Base-by-base conservation (phyloP, 2,888 invertebrate species). In the Parthenolecanium corni region DNA sequence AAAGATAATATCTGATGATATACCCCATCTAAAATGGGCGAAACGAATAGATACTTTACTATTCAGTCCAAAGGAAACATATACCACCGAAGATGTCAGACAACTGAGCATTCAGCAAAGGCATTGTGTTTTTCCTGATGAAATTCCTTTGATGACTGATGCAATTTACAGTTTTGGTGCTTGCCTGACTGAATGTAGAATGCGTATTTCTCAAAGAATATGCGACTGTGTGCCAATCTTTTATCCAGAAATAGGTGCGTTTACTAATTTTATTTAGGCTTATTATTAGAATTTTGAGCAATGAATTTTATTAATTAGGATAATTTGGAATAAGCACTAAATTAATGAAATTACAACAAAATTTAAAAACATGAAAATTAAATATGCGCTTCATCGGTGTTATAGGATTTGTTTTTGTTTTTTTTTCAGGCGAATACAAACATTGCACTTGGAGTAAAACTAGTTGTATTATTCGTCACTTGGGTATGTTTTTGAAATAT, bases 141-240 rank as follows among this genome's bases (percentile, higher is more conserved):
- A 88, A 72, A 75, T 81, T 18, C 76, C 76, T 63, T 71, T 87
- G 65, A 76, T 80, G 57, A 80, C 80, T 0, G 80, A 80, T 0
- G 72, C 74, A 2, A 77, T 79, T 51, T 86, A 86, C 69, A 84
- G 85, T 0, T 70, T 84, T 69, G 80, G 84, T 0, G 82, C 83
- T 2, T 87, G 86, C 70, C 84, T 85, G 77, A 77, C 82, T 53
- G 82, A 86, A 70, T 86, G 86, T 67, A 78, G 86, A 42, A 84
- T 86, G 81, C 79, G 79, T 64, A 77, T 78, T 52, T 77, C 83
- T 53, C 77, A 78, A 42, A 76, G 78, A 47, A 75, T 78, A 20
- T 86, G 86, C 71, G 79, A 79, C 69, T 87, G 86, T 70, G 80
- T 85, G 62, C 86, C 86, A 14, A 80, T 82, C 69, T 86, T 86